Evolutionary conservation across 2,888 invertebrate species (phyloP).

Genomic region (Caenorhabditis sp.): DNA sequence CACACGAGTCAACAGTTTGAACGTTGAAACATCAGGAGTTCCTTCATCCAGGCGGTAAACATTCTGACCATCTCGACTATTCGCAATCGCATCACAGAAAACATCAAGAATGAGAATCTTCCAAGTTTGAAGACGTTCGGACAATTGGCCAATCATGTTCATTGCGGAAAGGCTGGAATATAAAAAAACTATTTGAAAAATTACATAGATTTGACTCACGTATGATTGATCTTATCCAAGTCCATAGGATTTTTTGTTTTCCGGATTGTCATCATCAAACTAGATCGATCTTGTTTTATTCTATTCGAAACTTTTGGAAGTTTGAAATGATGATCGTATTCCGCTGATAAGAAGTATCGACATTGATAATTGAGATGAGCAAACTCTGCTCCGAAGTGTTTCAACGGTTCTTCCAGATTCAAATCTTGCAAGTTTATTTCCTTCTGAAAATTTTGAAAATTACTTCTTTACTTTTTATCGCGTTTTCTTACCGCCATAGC

Average conservation of each 20-base stretch:
- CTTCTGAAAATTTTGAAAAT: background rate
- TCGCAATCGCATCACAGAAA: conserved; percentile 40
- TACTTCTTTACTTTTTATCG: background rate
- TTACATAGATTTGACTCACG: background rate
- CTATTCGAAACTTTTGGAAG: conserved; percentile 29
- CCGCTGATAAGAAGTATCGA: conserved; percentile 33
- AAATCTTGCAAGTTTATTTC: conserved; percentile 29
- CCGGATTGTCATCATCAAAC: conserved; percentile 14
- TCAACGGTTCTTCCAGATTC: conserved; percentile 26
- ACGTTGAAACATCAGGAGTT: conserved; percentile 7
- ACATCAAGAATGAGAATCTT: conserved; percentile 41
- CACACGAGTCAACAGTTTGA: conserved; percentile 20
- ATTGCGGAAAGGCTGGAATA: conserved; percentile 45
- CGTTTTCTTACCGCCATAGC: background rate
- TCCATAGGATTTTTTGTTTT: conserved; percentile 7
- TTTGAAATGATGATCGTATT: conserved; percentile 29
- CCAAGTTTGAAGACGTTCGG: conserved; percentile 35
- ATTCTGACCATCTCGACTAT: conserved; percentile 31
- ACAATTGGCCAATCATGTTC: conserved; percentile 43
- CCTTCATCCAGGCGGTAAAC: conserved; percentile 4
- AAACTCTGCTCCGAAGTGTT: conserved; percentile 32
- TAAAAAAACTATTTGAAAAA: background rate
- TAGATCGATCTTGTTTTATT: conserved; percentile 19
- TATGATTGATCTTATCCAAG: conserved; percentile 13
- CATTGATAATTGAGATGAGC: conserved; percentile 24